Base-by-base conservation (phyloP, 2,888 invertebrate species). In the Cephus sareptanus region DNA sequence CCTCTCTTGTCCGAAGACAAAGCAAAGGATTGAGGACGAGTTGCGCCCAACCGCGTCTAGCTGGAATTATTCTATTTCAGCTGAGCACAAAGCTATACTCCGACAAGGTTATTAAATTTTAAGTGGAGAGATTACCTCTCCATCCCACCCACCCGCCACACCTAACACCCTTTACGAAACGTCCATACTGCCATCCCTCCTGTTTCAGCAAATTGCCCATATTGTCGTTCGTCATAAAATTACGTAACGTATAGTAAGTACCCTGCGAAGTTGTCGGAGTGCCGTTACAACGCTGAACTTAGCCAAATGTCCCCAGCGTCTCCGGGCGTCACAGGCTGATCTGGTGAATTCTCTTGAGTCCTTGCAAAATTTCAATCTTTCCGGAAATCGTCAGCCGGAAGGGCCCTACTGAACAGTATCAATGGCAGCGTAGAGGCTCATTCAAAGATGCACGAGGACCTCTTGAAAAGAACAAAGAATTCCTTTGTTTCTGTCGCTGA, bases 31-130 rank as follows among this genome's bases (percentile, higher is more conserved):
- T 23, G 56, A 23, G 2, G 56, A 23, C 9, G 56, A 56, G 6
- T 56, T 56, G 56, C 23, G 23, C 23, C 56, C 23, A 15, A 15
- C 71, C 71, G 71, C 34, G 4, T 30, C 37, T 13, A 15, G 23
- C 33, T 56, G 68, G 15, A 56, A 75, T 75, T 75, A 77, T 77
- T 77, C 77, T 77, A 77, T 77, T 75, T 75, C 34, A 77, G 71
- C 73, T 35, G 70, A 69, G 30, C 56, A 6, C 56, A 56, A 68
- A 71, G 69, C 71, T 75, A 56, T 56, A 68, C 30, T 75, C 73
- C 56, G 33, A 73, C 76, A 76, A 37, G 76, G 75, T 78, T 76
- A 78, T 78, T 78, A 78, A 78, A 78, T 78, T 78, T 76, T 76
- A 76, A 78, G 76, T 78, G 76, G 76, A 30, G 56, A 68, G 75